These are phyloP conservation scores for Scaptomyza cyrtandrae DNA, from an alignment of 2,888 invertebrate species.

Conservation along the genomic window DNA sequence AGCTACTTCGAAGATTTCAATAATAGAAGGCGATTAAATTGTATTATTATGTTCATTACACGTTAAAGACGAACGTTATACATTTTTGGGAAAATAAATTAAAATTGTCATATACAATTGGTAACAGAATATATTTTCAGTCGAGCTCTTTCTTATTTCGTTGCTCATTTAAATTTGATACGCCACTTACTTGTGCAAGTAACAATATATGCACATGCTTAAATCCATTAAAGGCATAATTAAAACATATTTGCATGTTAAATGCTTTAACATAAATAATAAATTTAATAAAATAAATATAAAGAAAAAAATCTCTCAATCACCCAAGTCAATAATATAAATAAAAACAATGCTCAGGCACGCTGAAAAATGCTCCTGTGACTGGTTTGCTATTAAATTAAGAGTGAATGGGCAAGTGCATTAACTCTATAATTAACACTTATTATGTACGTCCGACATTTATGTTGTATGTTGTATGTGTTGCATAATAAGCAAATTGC, in stretches of 20 bases:
- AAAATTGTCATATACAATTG: neutral
- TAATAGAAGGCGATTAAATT: no score
- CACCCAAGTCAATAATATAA: neutral
- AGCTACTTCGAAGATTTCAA: no score
- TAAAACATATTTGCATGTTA: slow-evolving; percentile 62
- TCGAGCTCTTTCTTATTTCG: neutral
- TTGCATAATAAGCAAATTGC: slow-evolving; percentile 36
- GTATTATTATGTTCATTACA: no score
- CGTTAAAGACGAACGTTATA: no score
- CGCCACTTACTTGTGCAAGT: slow-evolving; percentile 13
- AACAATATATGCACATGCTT: slow-evolving; percentile 35
- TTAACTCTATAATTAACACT: slow-evolving; percentile 77
- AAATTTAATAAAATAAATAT: slow-evolving; percentile 16
- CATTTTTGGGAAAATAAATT: no score
- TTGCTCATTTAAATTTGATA: neutral
- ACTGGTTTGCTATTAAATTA: slow-evolving; percentile 50
- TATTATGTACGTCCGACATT: slow-evolving; percentile 67
- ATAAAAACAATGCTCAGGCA: slow-evolving; percentile 7
- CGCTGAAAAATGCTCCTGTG: slow-evolving; percentile 4
- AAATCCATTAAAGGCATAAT: slow-evolving; percentile 60
- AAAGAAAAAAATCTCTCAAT: slow-evolving; percentile 3
- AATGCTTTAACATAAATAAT: slow-evolving; percentile 42
- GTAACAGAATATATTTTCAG: neutral
- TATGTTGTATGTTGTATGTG: slow-evolving; percentile 26
- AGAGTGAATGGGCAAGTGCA: slow-evolving; percentile 64